phyloP scores from a whole-genome alignment of 1,140 invertebrate genomes.

The Tetraneura akinire region DNA sequence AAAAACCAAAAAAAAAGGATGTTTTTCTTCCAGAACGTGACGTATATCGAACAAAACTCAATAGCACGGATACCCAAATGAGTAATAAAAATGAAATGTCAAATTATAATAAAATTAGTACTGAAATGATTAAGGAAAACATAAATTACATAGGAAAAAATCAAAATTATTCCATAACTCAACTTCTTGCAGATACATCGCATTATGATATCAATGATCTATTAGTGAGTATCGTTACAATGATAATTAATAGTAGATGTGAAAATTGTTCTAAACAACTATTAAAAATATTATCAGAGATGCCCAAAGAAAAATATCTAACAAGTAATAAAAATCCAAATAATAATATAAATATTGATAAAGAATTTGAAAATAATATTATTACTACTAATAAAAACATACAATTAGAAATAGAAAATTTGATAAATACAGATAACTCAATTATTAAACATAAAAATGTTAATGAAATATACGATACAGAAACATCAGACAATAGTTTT shows the following conservation, averaged over 20 bases:
- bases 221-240: not conserved
- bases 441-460: not conserved
- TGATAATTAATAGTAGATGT: not conserved
- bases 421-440: not conserved
- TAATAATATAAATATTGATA: constrained; percentile 15
- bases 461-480: not conserved
- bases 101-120: not conserved
- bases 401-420: not conserved
- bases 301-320: not conserved
- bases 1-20: not conserved
- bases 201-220: not conserved
- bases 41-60: not conserved
- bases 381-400: not conserved
- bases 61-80: not conserved
- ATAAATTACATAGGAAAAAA: not conserved
- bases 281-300: not conserved
- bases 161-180: not conserved
- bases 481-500: not conserved
- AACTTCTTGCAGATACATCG: not conserved
- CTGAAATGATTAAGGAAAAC: not conserved
- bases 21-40: not conserved
- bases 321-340: not conserved
- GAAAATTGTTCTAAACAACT: constrained; percentile 18
- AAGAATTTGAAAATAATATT: not conserved
- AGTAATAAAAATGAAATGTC: not conserved